A percentile compares a stretch with the other conserved stretches of the same genome.
Evolutionary conservation across 2,888 invertebrate species (phyloP).

Genomic region (Callyntrura guangdongensis): DNA sequence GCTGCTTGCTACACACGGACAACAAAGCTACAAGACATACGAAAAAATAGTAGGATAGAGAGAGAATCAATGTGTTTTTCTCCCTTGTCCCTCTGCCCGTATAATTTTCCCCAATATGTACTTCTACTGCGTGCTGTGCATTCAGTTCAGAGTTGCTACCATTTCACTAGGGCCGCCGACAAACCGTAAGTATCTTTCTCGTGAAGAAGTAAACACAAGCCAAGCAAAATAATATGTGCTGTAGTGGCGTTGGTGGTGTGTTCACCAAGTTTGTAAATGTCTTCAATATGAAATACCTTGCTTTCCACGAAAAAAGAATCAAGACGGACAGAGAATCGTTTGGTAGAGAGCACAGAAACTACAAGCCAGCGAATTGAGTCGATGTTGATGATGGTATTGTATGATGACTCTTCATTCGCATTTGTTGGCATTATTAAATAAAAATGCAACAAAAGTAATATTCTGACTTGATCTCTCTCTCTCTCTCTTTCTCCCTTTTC

Average conservation of each 20-base stretch:
- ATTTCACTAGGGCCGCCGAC: background rate
- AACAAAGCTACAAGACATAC: background rate
- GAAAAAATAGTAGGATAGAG: slow-evolving; percentile 10
- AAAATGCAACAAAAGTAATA: slow-evolving; percentile 29
- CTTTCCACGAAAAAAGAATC: slow-evolving; percentile 40
- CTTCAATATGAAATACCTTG: slow-evolving; percentile 58
- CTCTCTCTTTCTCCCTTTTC: too few relatives aligned
- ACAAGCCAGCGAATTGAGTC: too few relatives aligned
- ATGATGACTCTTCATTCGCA: too few relatives aligned
- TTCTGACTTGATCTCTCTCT: background rate
- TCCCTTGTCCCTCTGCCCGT: slow-evolving; percentile 29
- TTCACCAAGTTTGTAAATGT: background rate
- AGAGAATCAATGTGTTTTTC: slow-evolving; percentile 39
- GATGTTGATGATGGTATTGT: background rate
- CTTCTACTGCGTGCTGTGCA: too few relatives aligned
- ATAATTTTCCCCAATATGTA: slow-evolving; percentile 6
- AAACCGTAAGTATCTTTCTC: background rate
- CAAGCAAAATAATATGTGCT: background rate
- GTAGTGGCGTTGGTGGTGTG: background rate
- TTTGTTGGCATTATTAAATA: background rate
- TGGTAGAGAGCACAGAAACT: slow-evolving; percentile 23
- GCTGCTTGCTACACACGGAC: too few relatives aligned
- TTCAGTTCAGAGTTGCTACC: too few relatives aligned
- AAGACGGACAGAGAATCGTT: slow-evolving; percentile 19
- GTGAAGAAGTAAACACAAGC: background rate